Conservation (phyloP, 37 sponge, comb jelly and placozoan species). For the Cliona cf. orientalis region DNA sequence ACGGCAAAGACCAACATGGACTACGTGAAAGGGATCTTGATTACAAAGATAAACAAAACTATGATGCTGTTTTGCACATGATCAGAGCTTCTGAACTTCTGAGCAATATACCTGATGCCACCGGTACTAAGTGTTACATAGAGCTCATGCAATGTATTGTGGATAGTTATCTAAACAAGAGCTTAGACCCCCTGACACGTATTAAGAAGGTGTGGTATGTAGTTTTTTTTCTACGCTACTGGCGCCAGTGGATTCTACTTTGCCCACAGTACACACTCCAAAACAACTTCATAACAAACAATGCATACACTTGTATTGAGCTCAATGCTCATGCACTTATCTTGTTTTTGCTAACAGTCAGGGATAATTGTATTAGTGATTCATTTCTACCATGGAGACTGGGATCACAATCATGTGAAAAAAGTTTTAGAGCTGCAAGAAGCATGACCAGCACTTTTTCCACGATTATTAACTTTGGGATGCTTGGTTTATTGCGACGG, state of each 20-base stretch:
- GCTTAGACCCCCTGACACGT: slow-evolving; percentile 9
- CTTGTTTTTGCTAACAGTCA: slow-evolving; percentile 17
- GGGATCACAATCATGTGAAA: slow-evolving; percentile 69
- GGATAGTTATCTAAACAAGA: slow-evolving; percentile 57
- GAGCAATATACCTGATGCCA: slow-evolving; percentile 41
- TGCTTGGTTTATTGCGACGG: slow-evolving; percentile 56
- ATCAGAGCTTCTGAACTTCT: slow-evolving; percentile 10
- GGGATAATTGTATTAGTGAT: not conserved
- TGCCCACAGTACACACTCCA: slow-evolving; percentile 33
- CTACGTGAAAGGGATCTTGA: slow-evolving; percentile 31
- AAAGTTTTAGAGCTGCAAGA: slow-evolving; percentile 49
- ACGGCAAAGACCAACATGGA: slow-evolving; percentile 42
- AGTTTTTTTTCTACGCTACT: slow-evolving; percentile 48
- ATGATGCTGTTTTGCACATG: slow-evolving; percentile 28
- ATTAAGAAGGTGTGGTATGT: slow-evolving; percentile 56
- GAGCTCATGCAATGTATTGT: slow-evolving; percentile 22
- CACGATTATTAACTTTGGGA: slow-evolving; percentile 52
- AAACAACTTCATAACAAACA: slow-evolving; percentile 44
- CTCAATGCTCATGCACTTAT: slow-evolving; percentile 65
- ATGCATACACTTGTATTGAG: slow-evolving; percentile 58
- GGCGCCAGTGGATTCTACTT: slow-evolving; percentile 40
- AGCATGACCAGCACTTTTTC: slow-evolving; percentile 60
- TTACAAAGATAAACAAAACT: slow-evolving; percentile 58
- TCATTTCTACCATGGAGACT: slow-evolving; percentile 50
- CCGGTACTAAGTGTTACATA: slow-evolving; percentile 28